These are phyloP conservation scores for Heliconius himera DNA, from an alignment of 1,140 invertebrate species.

Conservation along the genomic window DNA sequence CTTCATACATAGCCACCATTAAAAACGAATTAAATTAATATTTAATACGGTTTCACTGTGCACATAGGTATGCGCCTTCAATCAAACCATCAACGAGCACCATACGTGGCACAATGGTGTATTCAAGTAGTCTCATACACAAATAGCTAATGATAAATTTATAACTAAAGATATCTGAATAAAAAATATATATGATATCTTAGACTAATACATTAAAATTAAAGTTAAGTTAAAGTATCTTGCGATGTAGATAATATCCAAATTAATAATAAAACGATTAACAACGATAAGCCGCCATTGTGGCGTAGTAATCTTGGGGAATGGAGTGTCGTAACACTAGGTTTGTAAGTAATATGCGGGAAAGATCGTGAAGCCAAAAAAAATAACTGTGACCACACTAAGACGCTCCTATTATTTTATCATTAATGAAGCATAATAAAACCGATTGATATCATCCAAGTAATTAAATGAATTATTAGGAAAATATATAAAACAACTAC, in stretches of 20 bases:
- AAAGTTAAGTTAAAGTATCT: too few species aligned
- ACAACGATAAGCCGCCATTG: too few species aligned
- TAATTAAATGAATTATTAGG: constrained; percentile 13
- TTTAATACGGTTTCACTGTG: background rate
- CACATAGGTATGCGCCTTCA: constrained; percentile 22
- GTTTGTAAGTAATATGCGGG: too few species aligned
- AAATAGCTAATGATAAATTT: background rate
- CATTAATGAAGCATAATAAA: background rate
- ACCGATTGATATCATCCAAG: background rate
- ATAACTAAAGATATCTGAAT: background rate
- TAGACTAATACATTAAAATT: background rate
- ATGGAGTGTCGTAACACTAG: too few species aligned
- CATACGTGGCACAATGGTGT: constrained; percentile 37
- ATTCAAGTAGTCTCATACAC: constrained; percentile 24
- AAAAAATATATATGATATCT: background rate
- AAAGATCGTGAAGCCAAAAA: too few species aligned
- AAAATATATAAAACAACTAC: constrained; percentile 10
- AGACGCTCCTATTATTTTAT: too few species aligned
- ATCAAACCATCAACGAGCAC: constrained; percentile 19
- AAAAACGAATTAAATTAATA: background rate
- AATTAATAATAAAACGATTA: too few species aligned
- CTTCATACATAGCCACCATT: background rate
- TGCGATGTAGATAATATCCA: too few species aligned
- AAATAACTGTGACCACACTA: too few species aligned
- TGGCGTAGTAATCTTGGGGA: too few species aligned